These are phyloP conservation scores for Doryteuthis pealeii DNA, from an alignment of 1,140 invertebrate genomes.

Conservation along the genomic window DNA sequence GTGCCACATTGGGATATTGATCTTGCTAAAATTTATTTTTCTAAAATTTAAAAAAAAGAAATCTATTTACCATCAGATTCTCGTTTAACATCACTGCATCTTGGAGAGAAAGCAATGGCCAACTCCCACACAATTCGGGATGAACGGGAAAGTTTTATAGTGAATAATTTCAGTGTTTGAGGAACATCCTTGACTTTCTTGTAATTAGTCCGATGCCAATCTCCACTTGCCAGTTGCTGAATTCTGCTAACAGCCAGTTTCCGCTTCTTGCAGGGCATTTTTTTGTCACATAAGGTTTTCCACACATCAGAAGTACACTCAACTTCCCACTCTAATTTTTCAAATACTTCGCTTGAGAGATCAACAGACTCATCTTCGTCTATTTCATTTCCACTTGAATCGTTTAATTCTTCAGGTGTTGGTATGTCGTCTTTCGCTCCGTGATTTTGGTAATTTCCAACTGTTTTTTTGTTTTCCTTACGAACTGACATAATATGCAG, in stretches of 20 bases:
- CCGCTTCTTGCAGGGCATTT: constrained; percentile 37
- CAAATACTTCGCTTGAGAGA: constrained; percentile 31
- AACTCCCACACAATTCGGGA: constrained; percentile 49
- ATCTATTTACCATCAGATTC: too few species aligned
- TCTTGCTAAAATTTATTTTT: too few species aligned
- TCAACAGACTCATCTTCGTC: constrained; percentile 27
- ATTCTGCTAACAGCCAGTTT: constrained; percentile 38
- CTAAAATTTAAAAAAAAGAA: too few species aligned
- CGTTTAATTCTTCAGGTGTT: constrained; percentile 26
- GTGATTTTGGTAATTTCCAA: background rate
- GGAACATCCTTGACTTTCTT: constrained; percentile 37
- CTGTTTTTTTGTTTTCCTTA: background rate
- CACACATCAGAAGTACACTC: constrained; percentile 53
- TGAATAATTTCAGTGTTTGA: constrained; percentile 39
- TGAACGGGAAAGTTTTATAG: constrained; percentile 43
- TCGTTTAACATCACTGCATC: constrained; percentile 17
- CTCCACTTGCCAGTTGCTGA: constrained; percentile 43
- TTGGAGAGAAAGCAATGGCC: constrained; percentile 51
- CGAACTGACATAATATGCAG: background rate
- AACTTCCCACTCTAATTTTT: constrained; percentile 53
- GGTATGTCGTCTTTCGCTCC: constrained; percentile 15
- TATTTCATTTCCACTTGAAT: constrained; percentile 20
- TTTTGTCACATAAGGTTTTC: constrained; percentile 42
- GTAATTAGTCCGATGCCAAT: constrained; percentile 40
- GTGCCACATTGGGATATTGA: too few species aligned